Evolutionary conservation across 92 coral and sea anemone species (phyloP).

Genomic region (Zoanthus gigantus): DNA sequence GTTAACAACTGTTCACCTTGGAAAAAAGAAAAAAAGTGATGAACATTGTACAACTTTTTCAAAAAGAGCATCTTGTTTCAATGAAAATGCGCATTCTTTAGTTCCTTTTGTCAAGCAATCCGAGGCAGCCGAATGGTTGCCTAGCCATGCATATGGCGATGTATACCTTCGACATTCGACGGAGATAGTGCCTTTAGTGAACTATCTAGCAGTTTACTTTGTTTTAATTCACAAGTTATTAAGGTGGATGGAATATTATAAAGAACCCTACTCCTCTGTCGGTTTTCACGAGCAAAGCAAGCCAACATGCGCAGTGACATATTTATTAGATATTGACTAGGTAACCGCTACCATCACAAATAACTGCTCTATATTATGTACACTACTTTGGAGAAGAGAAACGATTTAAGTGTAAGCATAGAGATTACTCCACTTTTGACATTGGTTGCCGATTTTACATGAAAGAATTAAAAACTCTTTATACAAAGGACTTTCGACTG

Average conservation of each 20-base stretch:
- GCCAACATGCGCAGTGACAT: neutral
- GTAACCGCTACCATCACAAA: neutral
- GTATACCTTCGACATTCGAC: neutral
- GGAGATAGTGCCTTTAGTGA: neutral
- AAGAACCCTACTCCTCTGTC: neutral
- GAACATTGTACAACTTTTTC: neutral
- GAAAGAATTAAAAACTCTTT: too few species aligned
- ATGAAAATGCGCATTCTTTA: neutral
- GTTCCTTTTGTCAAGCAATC: neutral
- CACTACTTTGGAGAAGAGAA: too few species aligned
- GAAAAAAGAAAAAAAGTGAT: neutral
- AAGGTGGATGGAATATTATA: neutral
- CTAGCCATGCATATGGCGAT: neutral
- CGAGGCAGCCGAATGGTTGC: neutral
- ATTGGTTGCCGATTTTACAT: too few species aligned
- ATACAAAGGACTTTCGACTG: too few species aligned
- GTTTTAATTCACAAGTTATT: neutral
- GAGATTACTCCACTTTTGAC: too few species aligned
- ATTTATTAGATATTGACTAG: slow-evolving; percentile 37
- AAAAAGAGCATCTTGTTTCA: neutral
- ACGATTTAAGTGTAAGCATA: too few species aligned
- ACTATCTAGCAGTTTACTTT: neutral
- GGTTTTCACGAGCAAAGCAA: slow-evolving; percentile 2
- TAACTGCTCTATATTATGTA: too few species aligned
- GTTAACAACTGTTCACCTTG: slow-evolving; percentile 23